phyloP scores from a whole-genome alignment of 2,113 vertebrate species.

The rabbit (Oryctolagus cuniculus) region DNA sequence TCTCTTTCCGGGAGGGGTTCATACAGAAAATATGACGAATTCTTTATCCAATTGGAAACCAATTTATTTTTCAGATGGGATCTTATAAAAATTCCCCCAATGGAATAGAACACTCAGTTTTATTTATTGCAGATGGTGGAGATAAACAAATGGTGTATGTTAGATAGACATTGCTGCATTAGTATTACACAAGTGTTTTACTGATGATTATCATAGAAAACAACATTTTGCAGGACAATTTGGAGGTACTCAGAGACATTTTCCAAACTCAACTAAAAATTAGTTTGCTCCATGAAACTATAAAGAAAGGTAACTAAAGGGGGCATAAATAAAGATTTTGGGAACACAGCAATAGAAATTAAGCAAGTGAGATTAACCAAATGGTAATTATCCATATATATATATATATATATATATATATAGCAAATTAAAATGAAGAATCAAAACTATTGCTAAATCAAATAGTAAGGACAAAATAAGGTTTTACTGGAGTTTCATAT shows the following conservation, averaged over 20 bases:
- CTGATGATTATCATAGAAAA: neutral
- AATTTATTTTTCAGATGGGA: neutral
- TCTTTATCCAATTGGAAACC: constrained; percentile 20
- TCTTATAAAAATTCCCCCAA: neutral
- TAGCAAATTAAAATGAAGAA: neutral
- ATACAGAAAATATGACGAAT: neutral
- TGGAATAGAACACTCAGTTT: neutral
- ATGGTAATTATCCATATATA: neutral
- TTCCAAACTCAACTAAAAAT: neutral
- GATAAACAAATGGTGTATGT: neutral
- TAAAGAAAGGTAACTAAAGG: neutral
- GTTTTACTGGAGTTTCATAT: neutral
- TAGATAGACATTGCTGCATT: neutral
- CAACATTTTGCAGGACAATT: neutral
- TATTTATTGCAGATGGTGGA: neutral
- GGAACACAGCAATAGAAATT: neutral
- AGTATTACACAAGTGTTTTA: neutral
- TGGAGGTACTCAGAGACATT: neutral
- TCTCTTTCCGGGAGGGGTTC: neutral
- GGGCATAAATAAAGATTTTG: neutral
- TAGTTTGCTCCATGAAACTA: neutral
- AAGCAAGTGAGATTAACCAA: neutral
- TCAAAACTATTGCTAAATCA: neutral
- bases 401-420: too few species aligned
- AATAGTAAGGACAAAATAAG: neutral